A percentile compares a stretch with the other conserved stretches of the same genome.
These are phyloP conservation scores for Pipistrellus kuhlii DNA, from an alignment of 2,797 vertebrate genomes.

Conservation along the genomic window DNA sequence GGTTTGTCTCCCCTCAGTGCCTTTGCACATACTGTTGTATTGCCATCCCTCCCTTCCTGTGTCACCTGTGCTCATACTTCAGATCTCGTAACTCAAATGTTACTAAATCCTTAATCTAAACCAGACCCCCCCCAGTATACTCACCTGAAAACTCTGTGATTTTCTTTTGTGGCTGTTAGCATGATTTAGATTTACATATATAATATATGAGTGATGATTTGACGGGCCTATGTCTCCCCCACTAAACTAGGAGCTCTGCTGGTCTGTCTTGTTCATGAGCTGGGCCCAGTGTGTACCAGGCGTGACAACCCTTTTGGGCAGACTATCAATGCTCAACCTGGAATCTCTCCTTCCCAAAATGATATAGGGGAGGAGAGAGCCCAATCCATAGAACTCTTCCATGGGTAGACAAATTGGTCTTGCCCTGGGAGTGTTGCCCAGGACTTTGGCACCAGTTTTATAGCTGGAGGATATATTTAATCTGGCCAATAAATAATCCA, in stretches of 20 bases:
- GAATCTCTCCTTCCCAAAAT: not conserved
- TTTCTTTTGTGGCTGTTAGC: not conserved
- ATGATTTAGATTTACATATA: not conserved
- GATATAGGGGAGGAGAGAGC: not conserved
- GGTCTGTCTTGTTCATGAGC: not conserved
- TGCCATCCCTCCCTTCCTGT: not conserved
- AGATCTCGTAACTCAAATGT: not conserved
- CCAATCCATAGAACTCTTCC: not conserved
- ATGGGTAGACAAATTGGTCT: not conserved
- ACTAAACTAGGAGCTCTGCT: not conserved
- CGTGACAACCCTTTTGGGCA: not conserved
- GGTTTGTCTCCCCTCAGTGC: not conserved
- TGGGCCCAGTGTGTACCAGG: not conserved
- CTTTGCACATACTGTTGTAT: not conserved
- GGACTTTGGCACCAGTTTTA: constrained; percentile 36
- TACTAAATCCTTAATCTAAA: not conserved
- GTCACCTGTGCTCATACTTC: not conserved
- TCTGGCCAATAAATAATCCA: constrained; percentile 21
- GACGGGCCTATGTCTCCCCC: not conserved
- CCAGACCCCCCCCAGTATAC: not conserved
- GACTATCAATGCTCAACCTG: not conserved
- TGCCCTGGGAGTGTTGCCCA: not conserved
- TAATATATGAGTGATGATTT: not conserved
- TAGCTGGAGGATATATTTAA: constrained; percentile 26
- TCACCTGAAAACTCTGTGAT: not conserved